A percentile compares a stretch with the other conserved stretches of the same genome.
Conservation (phyloP, 64 coral and sea anemone genomes). For the Trachythela sp. region DNA sequence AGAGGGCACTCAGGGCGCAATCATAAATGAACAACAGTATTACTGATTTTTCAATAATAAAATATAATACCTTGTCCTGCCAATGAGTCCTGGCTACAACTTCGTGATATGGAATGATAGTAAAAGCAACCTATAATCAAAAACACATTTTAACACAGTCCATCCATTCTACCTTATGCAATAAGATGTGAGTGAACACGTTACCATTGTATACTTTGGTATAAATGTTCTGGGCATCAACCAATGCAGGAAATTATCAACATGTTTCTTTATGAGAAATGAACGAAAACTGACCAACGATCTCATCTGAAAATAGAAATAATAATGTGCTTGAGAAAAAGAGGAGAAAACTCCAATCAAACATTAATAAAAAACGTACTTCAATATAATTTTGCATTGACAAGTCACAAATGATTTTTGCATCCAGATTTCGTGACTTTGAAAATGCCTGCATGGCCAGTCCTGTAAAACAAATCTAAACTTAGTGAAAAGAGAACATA, state of each 20-base stretch:
- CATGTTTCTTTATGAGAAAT: conserved; percentile 82
- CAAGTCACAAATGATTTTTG: conserved; percentile 41
- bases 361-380: neutral
- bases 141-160: neutral
- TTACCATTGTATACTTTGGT: conserved; percentile 88
- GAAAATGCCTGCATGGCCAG: conserved; percentile 26
- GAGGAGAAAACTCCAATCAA: neutral
- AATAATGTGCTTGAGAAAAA: neutral
- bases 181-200: neutral
- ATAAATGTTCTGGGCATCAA: conserved; percentile 86
- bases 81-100: conserved; percentile 70
- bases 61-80: conserved; percentile 71
- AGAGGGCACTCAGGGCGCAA: no score
- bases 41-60: no score
- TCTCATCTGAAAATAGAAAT: conserved; percentile 68
- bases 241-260: conserved; percentile 84
- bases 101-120: conserved; percentile 78
- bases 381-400: conserved; percentile 55
- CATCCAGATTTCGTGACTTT: conserved; percentile 29
- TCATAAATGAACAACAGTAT: no score
- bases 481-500: neutral
- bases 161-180: neutral
- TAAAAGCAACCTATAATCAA: conserved; percentile 77
- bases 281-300: conserved; percentile 70
- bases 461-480: neutral